Conservation (phyloP, 2,113 vertebrate genomes). For the Proterorhinus semilunaris region DNA sequence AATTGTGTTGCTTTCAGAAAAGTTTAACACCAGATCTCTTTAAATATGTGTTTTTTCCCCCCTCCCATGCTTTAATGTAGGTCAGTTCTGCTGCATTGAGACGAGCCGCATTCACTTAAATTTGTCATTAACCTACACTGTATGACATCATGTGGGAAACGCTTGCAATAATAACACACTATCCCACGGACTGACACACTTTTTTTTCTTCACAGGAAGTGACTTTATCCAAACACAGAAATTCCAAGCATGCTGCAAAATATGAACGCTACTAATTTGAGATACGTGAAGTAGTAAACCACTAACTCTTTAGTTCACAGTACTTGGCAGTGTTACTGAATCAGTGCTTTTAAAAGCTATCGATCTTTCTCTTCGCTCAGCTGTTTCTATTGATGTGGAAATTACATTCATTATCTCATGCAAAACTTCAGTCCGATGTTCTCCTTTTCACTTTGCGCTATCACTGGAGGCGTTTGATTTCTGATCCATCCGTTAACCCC, state of each 20-base stretch:
- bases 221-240: conserved; percentile 46
- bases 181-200: conserved; percentile 42
- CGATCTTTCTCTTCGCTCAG: conserved; percentile 25
- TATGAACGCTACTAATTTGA: conserved; percentile 16
- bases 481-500: conserved; percentile 24
- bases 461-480: conserved; percentile 14
- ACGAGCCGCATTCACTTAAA: neutral
- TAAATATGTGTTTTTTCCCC: neutral
- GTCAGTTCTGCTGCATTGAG: neutral
- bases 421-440: conserved; percentile 7
- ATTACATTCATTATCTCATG: conserved; percentile 27
- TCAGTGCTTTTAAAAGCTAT: conserved; percentile 11
- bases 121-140: conserved; percentile 26
- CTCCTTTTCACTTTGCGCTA: conserved; percentile 19
- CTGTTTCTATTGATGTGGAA: conserved; percentile 31
- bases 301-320: neutral
- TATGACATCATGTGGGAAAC: conserved; percentile 25
- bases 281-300: neutral
- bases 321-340: neutral
- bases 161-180: conserved; percentile 3
- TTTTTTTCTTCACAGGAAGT: conserved; percentile 41
- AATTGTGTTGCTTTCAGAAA: too few species aligned
- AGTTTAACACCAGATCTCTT: conserved; percentile 18
- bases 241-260: conserved; percentile 32
- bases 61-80: conserved; percentile 25